These are phyloP conservation scores for Adrianichthys oophorus DNA, from an alignment of 2,797 vertebrate species.

Conservation along the genomic window DNA sequence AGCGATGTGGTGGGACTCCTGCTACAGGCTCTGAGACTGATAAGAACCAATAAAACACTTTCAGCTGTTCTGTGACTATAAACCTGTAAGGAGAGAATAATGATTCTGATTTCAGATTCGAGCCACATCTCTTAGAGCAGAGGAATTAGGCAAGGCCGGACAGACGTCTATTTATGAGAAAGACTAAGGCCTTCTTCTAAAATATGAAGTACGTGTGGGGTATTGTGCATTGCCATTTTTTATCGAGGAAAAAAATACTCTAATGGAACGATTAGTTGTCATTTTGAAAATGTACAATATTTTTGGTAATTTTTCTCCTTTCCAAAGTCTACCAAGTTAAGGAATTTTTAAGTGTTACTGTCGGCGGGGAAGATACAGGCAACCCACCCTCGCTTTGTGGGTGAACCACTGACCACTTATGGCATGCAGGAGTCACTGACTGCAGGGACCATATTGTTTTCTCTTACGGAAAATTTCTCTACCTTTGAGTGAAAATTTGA, in stretches of 20 bases:
- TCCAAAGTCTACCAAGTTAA: no score
- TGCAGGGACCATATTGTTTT: no score
- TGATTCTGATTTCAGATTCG: constrained; percentile 24
- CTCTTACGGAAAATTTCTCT: no score
- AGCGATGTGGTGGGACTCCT: constrained; percentile 24
- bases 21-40: constrained; percentile 23
- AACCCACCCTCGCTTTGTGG: no score
- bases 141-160: constrained; percentile 7
- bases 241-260: constrained; percentile 3
- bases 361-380: no score
- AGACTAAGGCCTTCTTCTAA: constrained; percentile 7
- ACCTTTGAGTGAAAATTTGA: no score
- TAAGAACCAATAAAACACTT: constrained; percentile 35
- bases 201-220: constrained; percentile 7
- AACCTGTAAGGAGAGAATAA: constrained; percentile 35
- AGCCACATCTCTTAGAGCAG: constrained; percentile 18
- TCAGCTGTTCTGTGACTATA: constrained; percentile 27
- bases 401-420: no score
- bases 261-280: no score
- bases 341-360: no score
- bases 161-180: constrained; percentile 5
- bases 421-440: no score
- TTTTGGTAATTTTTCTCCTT: no score
- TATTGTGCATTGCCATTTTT: constrained; percentile 3
- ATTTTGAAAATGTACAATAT: no score